Conservation (phyloP, 2,797 vertebrate genomes). For the Pseudotriccus pelzelni region DNA sequence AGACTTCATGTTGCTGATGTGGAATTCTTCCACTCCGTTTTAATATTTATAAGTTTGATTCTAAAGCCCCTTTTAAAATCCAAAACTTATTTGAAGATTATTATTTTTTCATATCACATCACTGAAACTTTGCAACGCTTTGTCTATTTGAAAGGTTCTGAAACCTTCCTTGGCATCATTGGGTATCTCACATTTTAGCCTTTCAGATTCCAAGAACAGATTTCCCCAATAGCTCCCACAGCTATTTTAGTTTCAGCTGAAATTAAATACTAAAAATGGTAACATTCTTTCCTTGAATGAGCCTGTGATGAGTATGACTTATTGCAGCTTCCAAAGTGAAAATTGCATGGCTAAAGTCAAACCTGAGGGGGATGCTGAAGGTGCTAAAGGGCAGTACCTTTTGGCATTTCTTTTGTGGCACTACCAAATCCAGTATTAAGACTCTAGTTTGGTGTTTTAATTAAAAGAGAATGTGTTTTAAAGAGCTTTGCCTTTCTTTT, state of each 20-base stretch:
- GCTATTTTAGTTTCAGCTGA: slow-evolving; percentile 14
- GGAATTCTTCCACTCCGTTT: neutral
- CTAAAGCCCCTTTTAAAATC: neutral
- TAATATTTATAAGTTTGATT: neutral
- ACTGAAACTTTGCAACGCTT: neutral
- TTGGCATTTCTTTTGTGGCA: neutral
- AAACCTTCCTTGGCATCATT: neutral
- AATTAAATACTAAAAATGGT: neutral
- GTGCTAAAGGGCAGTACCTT: neutral
- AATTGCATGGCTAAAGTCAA: neutral
- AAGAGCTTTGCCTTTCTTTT: neutral
- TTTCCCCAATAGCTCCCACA: neutral
- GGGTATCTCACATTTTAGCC: neutral
- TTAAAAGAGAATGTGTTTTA: neutral
- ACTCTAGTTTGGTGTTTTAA: neutral
- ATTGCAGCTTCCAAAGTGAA: neutral
- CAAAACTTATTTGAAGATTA: neutral
- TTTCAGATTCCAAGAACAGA: neutral
- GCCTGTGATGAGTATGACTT: neutral
- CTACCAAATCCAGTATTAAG: neutral
- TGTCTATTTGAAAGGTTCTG: neutral
- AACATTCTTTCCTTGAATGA: neutral
- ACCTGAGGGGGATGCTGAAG: neutral
- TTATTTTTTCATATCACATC: neutral
- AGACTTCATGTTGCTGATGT: neutral